These are phyloP conservation scores for Neostethus bicornis DNA, from an alignment of 2,797 vertebrate genomes.

Conservation along the genomic window DNA sequence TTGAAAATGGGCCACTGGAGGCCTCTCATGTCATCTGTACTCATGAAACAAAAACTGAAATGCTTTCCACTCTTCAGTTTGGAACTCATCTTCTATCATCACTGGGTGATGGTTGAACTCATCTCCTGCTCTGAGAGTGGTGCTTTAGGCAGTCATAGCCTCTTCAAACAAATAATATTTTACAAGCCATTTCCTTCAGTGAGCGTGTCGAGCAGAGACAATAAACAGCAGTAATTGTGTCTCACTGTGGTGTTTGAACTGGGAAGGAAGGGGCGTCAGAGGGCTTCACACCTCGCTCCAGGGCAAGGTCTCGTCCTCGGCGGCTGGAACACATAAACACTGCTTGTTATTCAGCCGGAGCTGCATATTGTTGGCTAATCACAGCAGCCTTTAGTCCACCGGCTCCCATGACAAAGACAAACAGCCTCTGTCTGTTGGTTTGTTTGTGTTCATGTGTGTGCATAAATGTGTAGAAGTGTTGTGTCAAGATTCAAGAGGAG, in stretches of 20 bases:
- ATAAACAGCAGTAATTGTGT: conserved; percentile 76
- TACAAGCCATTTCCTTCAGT: conserved; percentile 67
- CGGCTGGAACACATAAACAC: conserved; percentile 62
- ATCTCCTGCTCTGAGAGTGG: conserved; percentile 19
- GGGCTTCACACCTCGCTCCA: conserved; percentile 31
- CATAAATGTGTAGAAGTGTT: conserved; percentile 30
- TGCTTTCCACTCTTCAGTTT: neutral
- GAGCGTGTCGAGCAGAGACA: conserved; percentile 57
- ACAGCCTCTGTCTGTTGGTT: conserved; percentile 27
- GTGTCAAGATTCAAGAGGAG: conserved; percentile 13
- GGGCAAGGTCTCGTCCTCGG: conserved; percentile 33
- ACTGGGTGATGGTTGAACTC: conserved; percentile 11
- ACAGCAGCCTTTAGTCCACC: conserved; percentile 15
- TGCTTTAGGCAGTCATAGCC: conserved; percentile 42
- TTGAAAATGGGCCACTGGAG: conserved; percentile 27
- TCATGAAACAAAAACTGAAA: conserved; percentile 16
- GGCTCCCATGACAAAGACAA: conserved; percentile 57
- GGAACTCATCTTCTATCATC: conserved; percentile 7
- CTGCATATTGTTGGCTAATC: conserved; percentile 58
- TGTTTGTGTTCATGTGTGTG: conserved; percentile 38
- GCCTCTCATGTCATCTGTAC: neutral
- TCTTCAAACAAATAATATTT: conserved; percentile 74
- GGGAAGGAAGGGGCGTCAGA: conserved; percentile 21
- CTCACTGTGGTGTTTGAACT: conserved; percentile 49
- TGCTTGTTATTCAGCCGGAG: conserved; percentile 74